A percentile compares a stretch with the other conserved stretches of the same genome.
phyloP scores from a whole-genome alignment of 2,797 vertebrate genomes.

The Hirundo rustica region DNA sequence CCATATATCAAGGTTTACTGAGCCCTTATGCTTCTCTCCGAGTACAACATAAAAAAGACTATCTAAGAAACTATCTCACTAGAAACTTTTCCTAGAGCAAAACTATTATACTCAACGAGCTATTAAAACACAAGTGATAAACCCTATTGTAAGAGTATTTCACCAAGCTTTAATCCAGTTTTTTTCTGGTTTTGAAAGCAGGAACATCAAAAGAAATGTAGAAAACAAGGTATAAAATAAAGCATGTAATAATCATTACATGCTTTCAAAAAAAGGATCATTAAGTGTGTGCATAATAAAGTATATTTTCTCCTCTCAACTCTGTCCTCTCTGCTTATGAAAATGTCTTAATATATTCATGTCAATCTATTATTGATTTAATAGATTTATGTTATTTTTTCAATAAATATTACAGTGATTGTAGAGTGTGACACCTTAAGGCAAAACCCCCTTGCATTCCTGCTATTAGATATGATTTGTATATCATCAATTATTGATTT shows the following conservation, averaged over 20 bases:
- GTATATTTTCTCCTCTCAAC: neutral
- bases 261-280: neutral
- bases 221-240: neutral
- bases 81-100: neutral
- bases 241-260: neutral
- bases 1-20: neutral
- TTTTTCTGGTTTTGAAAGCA: neutral
- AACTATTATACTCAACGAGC: neutral
- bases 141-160: neutral
- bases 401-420: conserved; percentile 10
- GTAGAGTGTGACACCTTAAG: conserved; percentile 1
- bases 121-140: neutral
- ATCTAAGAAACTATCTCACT: neutral
- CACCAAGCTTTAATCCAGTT: neutral
- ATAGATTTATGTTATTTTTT: conserved; percentile 14
- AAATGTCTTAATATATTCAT: neutral
- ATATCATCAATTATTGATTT: conserved; percentile 60
- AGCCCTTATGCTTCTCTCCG: neutral
- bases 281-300: neutral
- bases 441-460: neutral
- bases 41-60: neutral
- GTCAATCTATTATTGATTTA: conserved; percentile 30
- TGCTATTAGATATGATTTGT: conserved; percentile 18
- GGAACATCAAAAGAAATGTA: neutral
- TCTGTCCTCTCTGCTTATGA: neutral